Base-by-base conservation (phyloP, 1,140 invertebrate species). In the Hirudo medicinalis region DNA sequence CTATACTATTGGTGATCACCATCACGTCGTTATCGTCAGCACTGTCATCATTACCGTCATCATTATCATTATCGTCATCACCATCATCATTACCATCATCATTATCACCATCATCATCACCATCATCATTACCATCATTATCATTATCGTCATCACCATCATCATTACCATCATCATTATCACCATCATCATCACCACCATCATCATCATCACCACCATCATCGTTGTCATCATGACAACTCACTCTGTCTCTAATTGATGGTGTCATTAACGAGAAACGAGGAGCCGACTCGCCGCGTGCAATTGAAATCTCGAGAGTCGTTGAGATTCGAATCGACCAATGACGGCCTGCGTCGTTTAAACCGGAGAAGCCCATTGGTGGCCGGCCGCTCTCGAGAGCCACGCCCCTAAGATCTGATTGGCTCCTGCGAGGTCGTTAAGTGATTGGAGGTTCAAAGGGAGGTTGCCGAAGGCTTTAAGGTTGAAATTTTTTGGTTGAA, bases 401-500 rank as follows among this genome's bases (percentile, higher is more conserved):
- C 43, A 49, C 43, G 43, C 43, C 43, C 13, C 9, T 9, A 17
- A 17, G 11, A 49, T 49, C 43, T 67, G 54, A 13, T 78, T 72
- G 11, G 76, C 75, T 22, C 25, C 54, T n/a, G 8, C 25, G 53
- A 54, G 27, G 40, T 70, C 53, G 43, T 43, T 20, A n/a, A 68
- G 5, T 40, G 43, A 68, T 40, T n/a, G 43, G 29, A 32, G 8
- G 32, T 68, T 68, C n/a, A 43, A 40, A 22, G 20, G 43, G 32
- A 13, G 19, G 11, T 11, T 43, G 36, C n/a, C 20, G 25, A 36
- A 19, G 67, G 43, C 25, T 27, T 15, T 32, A 53, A 73, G 76
- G 74, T 75, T 77, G 13, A 9, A 49, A 13, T 49, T 49, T 36
- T 49, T 15, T 49, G 43, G 43, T 49, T 49, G 15, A 15, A 17